A percentile compares a stretch with the other conserved stretches of the same genome.
phyloP scores from a whole-genome alignment of 2,888 invertebrate species.

The Cabera pusaria region DNA sequence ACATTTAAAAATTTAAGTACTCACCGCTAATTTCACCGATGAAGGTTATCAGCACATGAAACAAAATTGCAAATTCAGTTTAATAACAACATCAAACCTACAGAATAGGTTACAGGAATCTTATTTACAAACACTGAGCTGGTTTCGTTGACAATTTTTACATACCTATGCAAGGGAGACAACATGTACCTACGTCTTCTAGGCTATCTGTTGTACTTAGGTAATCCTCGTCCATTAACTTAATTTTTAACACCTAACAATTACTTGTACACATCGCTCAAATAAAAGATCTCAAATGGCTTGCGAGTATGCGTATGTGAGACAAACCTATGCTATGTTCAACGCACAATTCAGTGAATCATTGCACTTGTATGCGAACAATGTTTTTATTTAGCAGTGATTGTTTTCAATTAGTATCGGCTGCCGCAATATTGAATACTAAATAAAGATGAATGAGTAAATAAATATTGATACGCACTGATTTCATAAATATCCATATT shows the following conservation, averaged over 20 bases:
- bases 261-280: constrained; percentile 35
- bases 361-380: constrained; percentile 58
- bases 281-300: constrained; percentile 40
- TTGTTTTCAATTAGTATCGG: constrained; percentile 61
- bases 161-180: constrained; percentile 71
- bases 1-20: too few species aligned
- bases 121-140: constrained; percentile 17
- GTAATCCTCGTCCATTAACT: constrained; percentile 62
- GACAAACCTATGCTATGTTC: constrained; percentile 51
- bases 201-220: constrained; percentile 66
- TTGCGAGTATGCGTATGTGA: constrained; percentile 42
- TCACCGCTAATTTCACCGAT: constrained; percentile 62
- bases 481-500: constrained; percentile 8
- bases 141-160: constrained; percentile 22
- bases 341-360: constrained; percentile 59
- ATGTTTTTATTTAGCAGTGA: constrained; percentile 68
- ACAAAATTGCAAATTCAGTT: constrained; percentile 49
- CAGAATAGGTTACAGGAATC: constrained; percentile 4
- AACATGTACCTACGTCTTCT: constrained; percentile 71
- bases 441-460: constrained; percentile 30
- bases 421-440: constrained; percentile 44
- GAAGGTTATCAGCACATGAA: constrained; percentile 65
- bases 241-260: constrained; percentile 25
- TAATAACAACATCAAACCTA: constrained; percentile 16
- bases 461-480: constrained; percentile 61